Evolutionary conservation across 2,888 invertebrate species (phyloP), one percentile per base, ranked within the genome.

Genomic region (Brachyptera risi): DNA sequence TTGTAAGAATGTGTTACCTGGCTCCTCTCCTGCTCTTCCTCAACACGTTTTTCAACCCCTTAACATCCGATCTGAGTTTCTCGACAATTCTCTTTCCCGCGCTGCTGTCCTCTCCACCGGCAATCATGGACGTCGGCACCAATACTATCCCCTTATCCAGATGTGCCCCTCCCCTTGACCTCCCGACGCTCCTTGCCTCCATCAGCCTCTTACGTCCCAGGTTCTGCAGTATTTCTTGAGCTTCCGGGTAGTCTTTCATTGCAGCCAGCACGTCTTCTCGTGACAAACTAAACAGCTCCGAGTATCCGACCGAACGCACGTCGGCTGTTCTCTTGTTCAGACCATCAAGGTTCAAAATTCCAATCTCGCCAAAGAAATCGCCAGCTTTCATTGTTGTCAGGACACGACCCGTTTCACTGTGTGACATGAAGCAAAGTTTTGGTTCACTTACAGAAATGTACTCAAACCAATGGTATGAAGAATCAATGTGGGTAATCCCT

Each of bases 361-460:
- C 96, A 68, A 97, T 97, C 79, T 97, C 96, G 1, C 96, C 96
- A 71, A 97, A 97, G 79, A 97, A 97, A 75, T 96, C 96, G 0
- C 96, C 96, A 1, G 96, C 94, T 72, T 92, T 93, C 96, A 97
- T 96, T 24, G 93, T 92, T 0, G 96, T 96, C 40, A 96, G 78
- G 2, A 97, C 93, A 69, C 90, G 85, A 0, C 96, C 96, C 9
- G 89, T 88, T 73, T 96, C 96, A 71, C 96, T 96, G 74, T 42
- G 65, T 5, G 31, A 31, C 31, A 31, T 31, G 11, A 5, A 31
- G 11, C 11, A 5, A 31, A 31, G 31, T 31, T 31, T 31, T 31
- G 5, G 31, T 31, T 7, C 31, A 31, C 11, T 31, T 11, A 31
- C 11, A 11, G 7, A 31, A 31, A 11, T 11, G 31, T n/a, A n/a